Percentiles rank a stretch among this genome's conserved stretches.
Evolutionary conservation across 2,888 invertebrate genomes (phyloP).

Genomic region (Patella pellucida): DNA sequence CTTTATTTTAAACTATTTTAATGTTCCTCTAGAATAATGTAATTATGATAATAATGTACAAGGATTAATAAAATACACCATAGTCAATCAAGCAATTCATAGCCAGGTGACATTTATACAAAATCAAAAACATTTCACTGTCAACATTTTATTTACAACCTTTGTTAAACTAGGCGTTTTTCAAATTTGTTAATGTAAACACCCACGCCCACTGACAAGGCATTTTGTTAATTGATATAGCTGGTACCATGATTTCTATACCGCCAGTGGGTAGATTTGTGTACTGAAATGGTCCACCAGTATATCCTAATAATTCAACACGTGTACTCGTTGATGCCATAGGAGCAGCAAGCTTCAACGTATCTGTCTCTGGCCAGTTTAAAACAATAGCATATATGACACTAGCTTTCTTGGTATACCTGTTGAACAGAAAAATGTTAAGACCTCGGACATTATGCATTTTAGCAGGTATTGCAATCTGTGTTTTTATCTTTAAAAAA

Average conservation of each 20-base stretch:
- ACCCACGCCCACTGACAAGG: slow-evolving; percentile 66
- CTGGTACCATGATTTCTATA: slow-evolving; percentile 56
- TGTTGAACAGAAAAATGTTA: slow-evolving; percentile 13
- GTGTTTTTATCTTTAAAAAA: too few relatives aligned
- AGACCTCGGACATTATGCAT: too few relatives aligned
- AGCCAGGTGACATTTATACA: too few relatives aligned
- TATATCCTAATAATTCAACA: slow-evolving; percentile 75
- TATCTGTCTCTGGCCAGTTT: slow-evolving; percentile 78
- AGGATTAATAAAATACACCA: too few relatives aligned
- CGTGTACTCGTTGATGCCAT: slow-evolving; percentile 62
- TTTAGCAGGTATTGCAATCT: too few relatives aligned
- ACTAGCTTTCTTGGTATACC: slow-evolving; percentile 51
- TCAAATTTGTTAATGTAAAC: slow-evolving; percentile 28
- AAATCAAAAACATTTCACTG: too few relatives aligned
- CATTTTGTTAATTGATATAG: slow-evolving; percentile 50
- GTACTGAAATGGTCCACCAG: slow-evolving; percentile 42
- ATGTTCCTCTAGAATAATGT: too few relatives aligned
- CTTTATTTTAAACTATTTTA: too few relatives aligned
- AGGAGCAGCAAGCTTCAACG: slow-evolving; percentile 74
- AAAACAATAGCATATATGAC: slow-evolving; percentile 80
- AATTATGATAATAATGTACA: too few relatives aligned
- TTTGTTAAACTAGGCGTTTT: too few relatives aligned
- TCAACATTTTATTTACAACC: too few relatives aligned
- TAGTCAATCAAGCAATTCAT: too few relatives aligned
- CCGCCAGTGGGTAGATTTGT: slow-evolving; percentile 38